These are phyloP conservation scores for Brachionus rotundiformis DNA, from an alignment of 1,140 invertebrate genomes.

Conservation along the genomic window DNA sequence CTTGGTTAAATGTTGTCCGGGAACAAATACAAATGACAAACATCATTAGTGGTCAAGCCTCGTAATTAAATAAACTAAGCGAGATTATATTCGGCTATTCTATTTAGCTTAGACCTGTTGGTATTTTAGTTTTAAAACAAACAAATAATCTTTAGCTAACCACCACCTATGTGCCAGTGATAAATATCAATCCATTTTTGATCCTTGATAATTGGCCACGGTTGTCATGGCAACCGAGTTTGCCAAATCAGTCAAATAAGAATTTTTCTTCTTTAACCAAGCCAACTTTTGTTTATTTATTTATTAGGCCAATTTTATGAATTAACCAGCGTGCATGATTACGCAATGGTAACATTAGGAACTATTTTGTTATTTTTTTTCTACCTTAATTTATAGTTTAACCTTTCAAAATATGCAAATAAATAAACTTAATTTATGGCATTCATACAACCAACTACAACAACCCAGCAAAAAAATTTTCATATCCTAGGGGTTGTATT, in stretches of 20 bases:
- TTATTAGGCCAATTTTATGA: background rate
- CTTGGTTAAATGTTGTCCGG: background rate
- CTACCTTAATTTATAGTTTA: constrained; percentile 3
- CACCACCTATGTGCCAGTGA: constrained; percentile 1
- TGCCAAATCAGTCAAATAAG: background rate
- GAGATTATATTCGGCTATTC: constrained; percentile 12
- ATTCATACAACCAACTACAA: background rate
- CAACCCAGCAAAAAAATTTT: background rate
- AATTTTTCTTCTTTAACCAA: background rate
- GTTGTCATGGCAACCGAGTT: background rate
- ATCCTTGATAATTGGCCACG: background rate
- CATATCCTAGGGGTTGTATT: background rate
- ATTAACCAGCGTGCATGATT: background rate
- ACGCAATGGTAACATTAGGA: background rate
- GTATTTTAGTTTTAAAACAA: constrained; percentile 2
- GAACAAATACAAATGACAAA: constrained; percentile 19
- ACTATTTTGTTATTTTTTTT: constrained; percentile 4
- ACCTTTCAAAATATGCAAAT: constrained; percentile 7
- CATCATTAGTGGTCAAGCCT: constrained; percentile 34
- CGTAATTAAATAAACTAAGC: constrained; percentile 21
- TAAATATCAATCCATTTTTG: background rate
- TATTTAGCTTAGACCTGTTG: constrained; percentile 31
- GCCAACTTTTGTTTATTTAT: background rate
- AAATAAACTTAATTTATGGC: constrained; percentile 9
- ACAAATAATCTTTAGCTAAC: background rate